Evolutionary conservation across 2,888 invertebrate species (phyloP).

Genomic region (Psylliodes chrysocephalus): DNA sequence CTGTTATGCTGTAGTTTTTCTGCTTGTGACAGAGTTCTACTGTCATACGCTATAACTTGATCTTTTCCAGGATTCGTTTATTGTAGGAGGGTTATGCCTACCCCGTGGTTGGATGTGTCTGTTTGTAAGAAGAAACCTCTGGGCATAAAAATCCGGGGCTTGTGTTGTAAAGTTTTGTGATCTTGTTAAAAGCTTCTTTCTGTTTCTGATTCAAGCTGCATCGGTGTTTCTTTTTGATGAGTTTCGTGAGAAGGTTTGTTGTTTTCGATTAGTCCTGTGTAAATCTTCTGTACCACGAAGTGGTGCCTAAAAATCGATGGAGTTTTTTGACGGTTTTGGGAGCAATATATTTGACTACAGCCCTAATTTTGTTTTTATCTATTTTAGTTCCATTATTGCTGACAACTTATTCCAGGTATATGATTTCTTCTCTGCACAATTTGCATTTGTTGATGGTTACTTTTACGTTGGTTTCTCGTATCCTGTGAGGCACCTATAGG

Average conservation of each 20-base stretch:
- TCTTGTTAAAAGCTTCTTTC: background rate
- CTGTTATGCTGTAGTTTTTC: slow-evolving; percentile 42
- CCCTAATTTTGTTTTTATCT: background rate
- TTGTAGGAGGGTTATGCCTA: slow-evolving; percentile 46
- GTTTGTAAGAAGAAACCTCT: slow-evolving; percentile 44
- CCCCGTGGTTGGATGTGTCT: slow-evolving; percentile 40
- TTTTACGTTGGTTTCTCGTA: slow-evolving; percentile 12
- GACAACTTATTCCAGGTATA: slow-evolving; percentile 29
- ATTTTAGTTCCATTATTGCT: background rate
- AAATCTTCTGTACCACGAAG: too few relatives aligned
- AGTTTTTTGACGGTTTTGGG: background rate
- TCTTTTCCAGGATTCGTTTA: slow-evolving; percentile 29
- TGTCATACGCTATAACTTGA: slow-evolving; percentile 42
- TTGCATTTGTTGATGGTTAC: slow-evolving; percentile 33
- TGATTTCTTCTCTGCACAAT: slow-evolving; percentile 12
- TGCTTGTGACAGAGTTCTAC: slow-evolving; percentile 27
- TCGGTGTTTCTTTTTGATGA: background rate
- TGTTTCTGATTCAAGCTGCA: background rate
- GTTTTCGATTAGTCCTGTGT: too few relatives aligned
- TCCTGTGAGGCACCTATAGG: slow-evolving; percentile 17
- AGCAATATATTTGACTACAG: background rate
- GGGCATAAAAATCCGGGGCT: slow-evolving; percentile 36
- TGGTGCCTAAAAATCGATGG: too few relatives aligned
- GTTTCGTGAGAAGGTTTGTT: background rate
- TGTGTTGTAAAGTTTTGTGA: background rate